Percentiles rank a stretch among this genome's conserved stretches.
Conservation (phyloP, 2,888 invertebrate species). For the Dinocampus coccinellae region DNA sequence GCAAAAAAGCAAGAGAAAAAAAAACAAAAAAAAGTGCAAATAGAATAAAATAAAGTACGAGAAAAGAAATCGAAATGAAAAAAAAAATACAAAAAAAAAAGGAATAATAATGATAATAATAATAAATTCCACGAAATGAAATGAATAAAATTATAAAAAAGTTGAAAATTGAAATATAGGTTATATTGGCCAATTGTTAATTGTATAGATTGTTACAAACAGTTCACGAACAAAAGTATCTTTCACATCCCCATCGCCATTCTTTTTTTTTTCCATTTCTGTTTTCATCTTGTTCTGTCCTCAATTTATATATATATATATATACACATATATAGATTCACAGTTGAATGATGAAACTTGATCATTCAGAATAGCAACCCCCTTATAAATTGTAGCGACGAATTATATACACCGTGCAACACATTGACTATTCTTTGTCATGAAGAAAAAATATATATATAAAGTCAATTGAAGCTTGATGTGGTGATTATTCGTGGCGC, state of each 20-base stretch:
- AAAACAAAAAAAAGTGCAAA: no score
- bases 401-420: background rate
- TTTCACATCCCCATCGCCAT: background rate
- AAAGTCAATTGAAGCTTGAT: background rate
- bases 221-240: no score
- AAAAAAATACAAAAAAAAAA: background rate
- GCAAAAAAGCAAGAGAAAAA: slow-evolving; percentile 56
- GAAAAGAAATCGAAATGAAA: slow-evolving; percentile 51
- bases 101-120: background rate
- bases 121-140: background rate
- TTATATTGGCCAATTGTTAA: no score
- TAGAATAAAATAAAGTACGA: no score
- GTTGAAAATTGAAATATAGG: no score
- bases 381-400: background rate
- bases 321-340: background rate
- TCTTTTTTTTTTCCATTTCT: background rate
- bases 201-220: no score
- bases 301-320: background rate
- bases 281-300: background rate
- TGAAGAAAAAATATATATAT: background rate
- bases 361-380: background rate
- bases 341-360: background rate
- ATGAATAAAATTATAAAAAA: background rate
- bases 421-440: background rate
- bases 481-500: background rate